phyloP scores from a whole-genome alignment of 2,888 invertebrate species.

The Pachydiplax longipennis region DNA sequence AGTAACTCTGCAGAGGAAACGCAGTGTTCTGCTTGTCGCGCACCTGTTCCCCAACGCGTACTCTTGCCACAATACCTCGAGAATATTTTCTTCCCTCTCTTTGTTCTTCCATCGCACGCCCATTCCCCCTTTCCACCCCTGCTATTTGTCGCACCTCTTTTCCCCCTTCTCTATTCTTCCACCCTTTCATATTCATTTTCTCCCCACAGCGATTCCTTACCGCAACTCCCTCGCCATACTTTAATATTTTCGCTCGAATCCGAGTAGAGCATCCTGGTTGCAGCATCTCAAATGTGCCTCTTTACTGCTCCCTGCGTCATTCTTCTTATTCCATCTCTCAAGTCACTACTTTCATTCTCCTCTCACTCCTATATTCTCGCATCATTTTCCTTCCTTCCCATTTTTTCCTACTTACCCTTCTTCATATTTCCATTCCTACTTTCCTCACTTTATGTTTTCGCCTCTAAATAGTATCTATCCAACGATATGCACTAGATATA shows the following conservation, averaged over 20 bases:
- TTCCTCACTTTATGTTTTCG: no score
- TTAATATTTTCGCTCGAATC: not conserved
- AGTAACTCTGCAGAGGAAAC: constrained; percentile 4
- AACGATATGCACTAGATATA: no score
- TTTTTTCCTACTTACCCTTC: not conserved
- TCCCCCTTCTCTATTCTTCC: not conserved
- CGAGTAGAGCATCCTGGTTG: not conserved
- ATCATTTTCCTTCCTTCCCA: not conserved
- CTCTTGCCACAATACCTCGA: not conserved
- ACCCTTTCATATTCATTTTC: not conserved
- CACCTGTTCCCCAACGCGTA: constrained; percentile 20
- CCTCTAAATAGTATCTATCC: no score
- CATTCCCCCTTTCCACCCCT: not conserved
- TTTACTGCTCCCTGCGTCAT: not conserved
- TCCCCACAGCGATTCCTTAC: not conserved
- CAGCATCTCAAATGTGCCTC: not conserved
- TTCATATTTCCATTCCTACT: not conserved
- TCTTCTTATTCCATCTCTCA: not conserved
- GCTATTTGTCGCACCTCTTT: not conserved
- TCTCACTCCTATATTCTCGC: not conserved
- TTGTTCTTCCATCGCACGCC: not conserved
- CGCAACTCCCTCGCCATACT: not conserved
- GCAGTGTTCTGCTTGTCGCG: not conserved
- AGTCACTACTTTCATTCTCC: not conserved
- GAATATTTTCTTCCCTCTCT: not conserved